Evolutionary conservation across 2,797 vertebrate species (phyloP), one percentile per base, ranked within the genome.

Genomic region (Heteromormyrus szaboi): DNA sequence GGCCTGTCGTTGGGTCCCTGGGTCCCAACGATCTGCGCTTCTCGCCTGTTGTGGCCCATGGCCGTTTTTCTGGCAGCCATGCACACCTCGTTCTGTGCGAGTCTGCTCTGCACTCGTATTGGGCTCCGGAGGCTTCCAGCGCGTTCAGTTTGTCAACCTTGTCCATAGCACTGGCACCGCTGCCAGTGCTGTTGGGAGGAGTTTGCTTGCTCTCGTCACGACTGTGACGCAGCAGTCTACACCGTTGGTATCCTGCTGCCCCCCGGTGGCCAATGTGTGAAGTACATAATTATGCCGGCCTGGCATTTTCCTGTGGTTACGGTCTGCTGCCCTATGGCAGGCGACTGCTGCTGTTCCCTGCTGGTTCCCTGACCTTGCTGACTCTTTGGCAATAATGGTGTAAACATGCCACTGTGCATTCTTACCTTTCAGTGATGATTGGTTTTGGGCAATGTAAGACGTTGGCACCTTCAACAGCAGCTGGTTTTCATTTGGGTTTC

Each of bases 201-300:
- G 79, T 83, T 17, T 89, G 87, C 81, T 17, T n/a, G 22, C 46
- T 22, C 46, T 85, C 33, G 12, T 41, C 83, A 65, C 48, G 5
- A 56, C 56, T 85, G 88, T 25, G 79, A 84, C 14, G 79, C 88
- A 29, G 25, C 11, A 62, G 76, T 54, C 44, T 88, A 8, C 29
- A 33, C 65, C n/a, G 5, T 48, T 79, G 89, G 91, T 81, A 88
- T 19, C 89, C 25, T 94, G 90, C 93, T 95, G 93, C 91, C 93
- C 91, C 91, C 94, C 94, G 91, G 92, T 94, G 95, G 12, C 76
- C 50, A 88, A 46, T 87, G 5, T 3, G 62, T 76, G 33, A 54
- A 19, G 9, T 65, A 14, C 53, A 7, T 29, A 37, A 88, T 72
- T 65, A 48, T 48, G n/a, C 12, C 33, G 22, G 33, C 22, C 25